Base-by-base conservation (phyloP, 2,888 invertebrate genomes). In the Eucriotettix oculatus region DNA sequence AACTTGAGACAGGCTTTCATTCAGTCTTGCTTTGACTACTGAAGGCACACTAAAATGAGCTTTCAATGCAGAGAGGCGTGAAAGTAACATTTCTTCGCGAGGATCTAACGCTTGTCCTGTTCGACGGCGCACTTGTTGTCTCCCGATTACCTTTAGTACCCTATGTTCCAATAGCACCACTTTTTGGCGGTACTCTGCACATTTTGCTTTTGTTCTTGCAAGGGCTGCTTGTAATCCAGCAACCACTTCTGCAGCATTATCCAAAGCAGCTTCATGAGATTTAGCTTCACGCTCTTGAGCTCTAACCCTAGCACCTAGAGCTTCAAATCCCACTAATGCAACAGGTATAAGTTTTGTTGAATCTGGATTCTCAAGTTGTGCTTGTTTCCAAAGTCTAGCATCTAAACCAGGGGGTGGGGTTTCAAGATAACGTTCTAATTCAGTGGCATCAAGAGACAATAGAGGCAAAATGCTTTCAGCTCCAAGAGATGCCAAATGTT, bases 291-390 rank as follows among this genome's bases (percentile, higher is more conserved):
- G 83, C 68, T 90, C 83, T 69, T 94, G 94, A 67, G 87, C 87
- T 64, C 88, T 83, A 59, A 92, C 81, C 14, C 97, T 82, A 73
- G 86, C 85, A 71, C 78, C 74, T 7, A 84, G 71, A 64, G 79
- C 79, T 44, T 74, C 74, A 70, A 97, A 96, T 1, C 98, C 98
- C 65, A 95, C 84, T 73, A 98, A 87, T 0, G 96, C 93, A 12
- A 94, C 90, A 0, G 98, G 98, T 69, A 99, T 42, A 14, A 29
- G 41, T n/a, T 55, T 55, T 10, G 17, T 83, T 1, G 91, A 84
- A 73, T 97, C 90, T 0, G 98, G 99, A 76, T 99, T 99, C 70
- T 97, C 96, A 42, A 86, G 76, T 69, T 94, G 93, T 0, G 97
- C 97, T 73, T 98, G 96, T 69, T 90, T 87, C 99, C 99, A 99